Evolutionary conservation across 2,888 invertebrate genomes (phyloP), one percentile per base, ranked within the genome.

Genomic region (Balanococcus diminutus): DNA sequence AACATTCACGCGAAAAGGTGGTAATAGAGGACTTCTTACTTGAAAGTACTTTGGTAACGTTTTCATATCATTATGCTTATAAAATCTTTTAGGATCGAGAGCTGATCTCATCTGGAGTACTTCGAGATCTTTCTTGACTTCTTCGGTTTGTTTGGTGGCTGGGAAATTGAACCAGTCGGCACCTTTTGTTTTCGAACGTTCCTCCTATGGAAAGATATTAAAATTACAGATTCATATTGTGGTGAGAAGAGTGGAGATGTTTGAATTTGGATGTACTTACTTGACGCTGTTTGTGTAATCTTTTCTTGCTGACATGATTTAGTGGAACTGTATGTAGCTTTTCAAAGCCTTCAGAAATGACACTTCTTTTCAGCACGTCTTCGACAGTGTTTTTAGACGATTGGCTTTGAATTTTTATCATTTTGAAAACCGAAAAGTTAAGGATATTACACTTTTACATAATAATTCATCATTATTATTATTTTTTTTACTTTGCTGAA

Each of bases 31-130:
- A 0, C 0, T 67, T 19, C 88, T 89, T 90, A 96, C 96, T 92
- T 96, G 96, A 90, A 98, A 98, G 90, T 96, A 98, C 91, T 98
- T 98, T 0, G 98, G 98, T 42, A 96, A 89, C 0, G 93, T 94
- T 90, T 95, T 94, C 88, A 95, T 92, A 89, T 97, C 96, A 90
- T 96, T 97, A 89, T 96, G 95, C 90, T 98, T 98, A 91, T 98
- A 99, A 91, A 98, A 98, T 88, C 94, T 94, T 90, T 98, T 98
- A 0, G 98, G 96, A 91, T 99, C 95, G 14, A 98, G 90, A 0
- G 93, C 96, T 0, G 96, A 95, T 88, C 99, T 93, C 98, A 99
- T 98, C 91, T 96, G 95, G 0, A 99, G 91, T 14, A 98, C 91
- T 91, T 96, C 94, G 14, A 99, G 91, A 90, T 99, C 98, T 89